phyloP scores from a whole-genome alignment of 2,888 invertebrate genomes.

The Lacanobia oleracea region DNA sequence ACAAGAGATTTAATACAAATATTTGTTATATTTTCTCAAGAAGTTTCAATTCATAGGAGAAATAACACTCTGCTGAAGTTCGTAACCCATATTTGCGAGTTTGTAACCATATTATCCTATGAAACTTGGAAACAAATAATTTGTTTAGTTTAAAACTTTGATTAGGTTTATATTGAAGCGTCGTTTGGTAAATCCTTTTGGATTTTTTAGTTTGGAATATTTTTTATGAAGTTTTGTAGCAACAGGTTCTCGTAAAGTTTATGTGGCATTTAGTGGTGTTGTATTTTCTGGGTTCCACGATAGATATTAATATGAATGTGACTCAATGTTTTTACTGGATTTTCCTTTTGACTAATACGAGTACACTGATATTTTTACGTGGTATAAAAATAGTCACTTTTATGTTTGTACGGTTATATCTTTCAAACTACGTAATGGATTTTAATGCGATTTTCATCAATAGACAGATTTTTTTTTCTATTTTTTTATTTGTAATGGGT shows the following conservation, averaged over 20 bases:
- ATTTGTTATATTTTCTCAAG: conserved; percentile 56
- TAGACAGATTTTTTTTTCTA: too few relatives aligned
- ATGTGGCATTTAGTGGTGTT: background rate
- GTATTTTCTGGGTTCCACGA: background rate
- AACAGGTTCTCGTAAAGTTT: background rate
- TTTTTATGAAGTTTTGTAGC: conserved; percentile 11
- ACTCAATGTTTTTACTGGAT: background rate
- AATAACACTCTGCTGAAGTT: conserved; percentile 65
- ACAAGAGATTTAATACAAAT: conserved; percentile 50
- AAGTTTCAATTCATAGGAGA: conserved; percentile 65
- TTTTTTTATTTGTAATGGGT: too few relatives aligned
- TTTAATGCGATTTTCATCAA: too few relatives aligned
- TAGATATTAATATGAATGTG: background rate
- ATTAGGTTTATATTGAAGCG: conserved; percentile 66
- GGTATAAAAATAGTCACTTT: too few relatives aligned
- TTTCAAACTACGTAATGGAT: too few relatives aligned
- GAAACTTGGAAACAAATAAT: conserved; percentile 72
- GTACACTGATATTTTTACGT: too few relatives aligned
- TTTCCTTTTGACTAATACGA: too few relatives aligned
- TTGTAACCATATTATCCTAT: conserved; percentile 71
- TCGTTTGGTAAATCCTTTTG: conserved; percentile 46
- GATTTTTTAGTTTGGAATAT: conserved; percentile 11
- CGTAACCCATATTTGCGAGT: conserved; percentile 69
- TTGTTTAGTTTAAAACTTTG: conserved; percentile 73
- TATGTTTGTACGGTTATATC: too few relatives aligned